Base-by-base conservation (phyloP, 2,888 invertebrate species). In the Pristionchus entomophagus region DNA sequence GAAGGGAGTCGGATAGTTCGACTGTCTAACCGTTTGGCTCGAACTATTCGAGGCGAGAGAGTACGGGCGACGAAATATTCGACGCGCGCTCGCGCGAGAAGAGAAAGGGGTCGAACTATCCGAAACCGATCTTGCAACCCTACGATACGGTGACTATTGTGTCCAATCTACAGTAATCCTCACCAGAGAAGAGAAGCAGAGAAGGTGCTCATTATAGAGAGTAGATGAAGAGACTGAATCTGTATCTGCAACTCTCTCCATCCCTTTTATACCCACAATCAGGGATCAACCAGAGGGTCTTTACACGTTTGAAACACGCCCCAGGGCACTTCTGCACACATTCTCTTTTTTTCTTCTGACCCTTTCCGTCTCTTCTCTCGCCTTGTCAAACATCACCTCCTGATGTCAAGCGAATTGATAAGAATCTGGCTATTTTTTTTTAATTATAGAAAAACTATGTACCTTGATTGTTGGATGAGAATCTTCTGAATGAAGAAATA, bases 251-350 rank as follows among this genome's bases (percentile, higher is more conserved):
- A 29, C 22, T 32, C 10, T 10, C 2, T n/a, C 38, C 35, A 19
- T 56, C 56, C 8, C 78, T 78, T 78, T 38, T 38, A 78, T 78
- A 78, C 78, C 32, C 6, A 17, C 5, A 26, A 78, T 49, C 3
- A 45, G 49, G 38, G 38, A 49, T 78, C 78, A 49, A 45, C 1
- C 78, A 32, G n/a, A 41, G n/a, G 62, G 69, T 69, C 69, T 78
- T 78, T 78, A 49, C 78, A 78, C 78, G 78, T 51, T 51, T 78
- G 49, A n/a, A 78, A 78, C 78, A 78, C 78, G 78, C 49, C 78
- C 78, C 78, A 32, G 26, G 49, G 45, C 78, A 26, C 22, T n/a
- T 78, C 29, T 51, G 26, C 29, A 78, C 49, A 78, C 49, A 29
- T 5, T 49, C 49, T 78, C 45, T 17, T 32, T 38, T 17, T 29